Evolutionary conservation across 1,140 invertebrate genomes (phyloP).

Genomic region (Habropoda laboriosa): DNA sequence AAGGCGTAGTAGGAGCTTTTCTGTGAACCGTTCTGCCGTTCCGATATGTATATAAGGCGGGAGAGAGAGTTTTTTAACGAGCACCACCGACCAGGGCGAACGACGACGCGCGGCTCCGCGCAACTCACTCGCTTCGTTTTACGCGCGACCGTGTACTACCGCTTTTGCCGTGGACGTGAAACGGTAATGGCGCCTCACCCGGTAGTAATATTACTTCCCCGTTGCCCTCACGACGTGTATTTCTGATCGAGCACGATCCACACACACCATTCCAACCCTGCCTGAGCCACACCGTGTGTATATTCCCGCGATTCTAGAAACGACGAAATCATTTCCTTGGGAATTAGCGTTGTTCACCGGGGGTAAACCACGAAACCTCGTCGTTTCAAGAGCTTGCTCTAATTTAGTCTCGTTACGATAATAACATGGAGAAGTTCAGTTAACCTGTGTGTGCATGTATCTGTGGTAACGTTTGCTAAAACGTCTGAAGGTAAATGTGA

Average conservation of each 20-base stretch:
- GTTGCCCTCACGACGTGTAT: not conserved
- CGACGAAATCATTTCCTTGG: not conserved
- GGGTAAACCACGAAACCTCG: no score
- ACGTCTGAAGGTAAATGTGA: not conserved
- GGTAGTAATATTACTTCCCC: constrained; percentile 36
- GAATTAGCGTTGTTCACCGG: not conserved
- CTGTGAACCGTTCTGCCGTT: constrained; percentile 32
- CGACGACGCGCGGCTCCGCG: not conserved
- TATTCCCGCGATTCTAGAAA: not conserved
- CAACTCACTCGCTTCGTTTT: constrained; percentile 37
- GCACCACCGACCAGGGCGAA: constrained; percentile 17
- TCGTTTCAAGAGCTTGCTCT: constrained; percentile 1
- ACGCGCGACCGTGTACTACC: constrained; percentile 14
- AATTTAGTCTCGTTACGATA: constrained; percentile 2
- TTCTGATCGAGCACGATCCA: constrained; percentile 2
- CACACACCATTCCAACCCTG: no score
- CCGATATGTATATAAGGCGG: constrained; percentile 55
- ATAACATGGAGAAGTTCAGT: not conserved
- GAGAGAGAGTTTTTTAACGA: constrained; percentile 63
- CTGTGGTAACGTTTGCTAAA: not conserved
- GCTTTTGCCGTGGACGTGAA: constrained; percentile 33
- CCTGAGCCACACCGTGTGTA: not conserved
- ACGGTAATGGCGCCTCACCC: constrained; percentile 58
- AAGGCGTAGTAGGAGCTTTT: constrained; percentile 55
- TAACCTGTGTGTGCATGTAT: not conserved